Evolutionary conservation across 2,113 vertebrate genomes (phyloP).

Genomic region (Camelus dromedarius): DNA sequence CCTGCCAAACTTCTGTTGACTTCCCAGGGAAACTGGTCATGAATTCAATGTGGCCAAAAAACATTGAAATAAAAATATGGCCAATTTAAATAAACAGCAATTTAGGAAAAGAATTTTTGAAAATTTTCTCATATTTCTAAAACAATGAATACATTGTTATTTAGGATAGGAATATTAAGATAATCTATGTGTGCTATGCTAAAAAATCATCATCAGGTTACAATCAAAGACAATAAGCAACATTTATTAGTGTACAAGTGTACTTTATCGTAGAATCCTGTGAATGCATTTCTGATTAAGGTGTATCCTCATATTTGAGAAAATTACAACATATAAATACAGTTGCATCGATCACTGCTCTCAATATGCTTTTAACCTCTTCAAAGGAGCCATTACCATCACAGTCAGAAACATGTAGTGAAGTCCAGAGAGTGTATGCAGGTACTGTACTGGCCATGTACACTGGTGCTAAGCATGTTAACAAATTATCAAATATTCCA

Average conservation of each 20-base stretch:
- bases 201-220: not conserved
- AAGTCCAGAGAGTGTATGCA: conserved; percentile 33
- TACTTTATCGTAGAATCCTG: conserved; percentile 64
- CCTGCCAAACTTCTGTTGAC: conserved; percentile 66
- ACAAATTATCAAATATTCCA: not conserved
- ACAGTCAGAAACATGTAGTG: conserved; percentile 67
- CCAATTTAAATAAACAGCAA: not conserved
- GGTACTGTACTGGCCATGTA: not conserved
- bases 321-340: conserved; percentile 72
- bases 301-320: conserved; percentile 73
- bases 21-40: conserved; percentile 53
- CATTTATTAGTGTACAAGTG: conserved; percentile 37
- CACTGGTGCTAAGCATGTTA: not conserved
- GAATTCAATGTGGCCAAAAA: conserved; percentile 33
- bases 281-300: conserved; percentile 69
- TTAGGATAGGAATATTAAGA: conserved; percentile 29
- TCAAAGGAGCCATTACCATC: conserved; percentile 83
- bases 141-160: not conserved
- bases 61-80: conserved; percentile 26
- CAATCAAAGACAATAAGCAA: conserved; percentile 55
- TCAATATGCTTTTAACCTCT: conserved; percentile 84
- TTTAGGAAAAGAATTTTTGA: conserved; percentile 28
- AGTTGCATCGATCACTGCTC: conserved; percentile 76
- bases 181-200: not conserved
- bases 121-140: conserved; percentile 22